Conservation (phyloP, 2,797 vertebrate genomes). For the Apodemus agrarius region DNA sequence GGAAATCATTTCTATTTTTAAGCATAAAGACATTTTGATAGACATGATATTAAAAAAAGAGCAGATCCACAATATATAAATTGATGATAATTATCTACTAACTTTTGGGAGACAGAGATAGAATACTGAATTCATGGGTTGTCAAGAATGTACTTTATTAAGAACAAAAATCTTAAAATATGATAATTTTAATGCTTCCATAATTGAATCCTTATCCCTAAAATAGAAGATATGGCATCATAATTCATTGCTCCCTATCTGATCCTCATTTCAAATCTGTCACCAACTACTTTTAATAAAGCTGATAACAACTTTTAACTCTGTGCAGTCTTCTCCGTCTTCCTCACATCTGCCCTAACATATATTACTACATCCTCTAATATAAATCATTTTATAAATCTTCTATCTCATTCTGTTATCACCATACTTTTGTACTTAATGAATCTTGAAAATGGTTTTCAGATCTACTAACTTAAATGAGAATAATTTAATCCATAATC, state of each 20-base stretch:
- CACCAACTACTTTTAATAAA: constrained; percentile 3
- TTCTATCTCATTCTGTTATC: neutral
- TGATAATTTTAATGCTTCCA: neutral
- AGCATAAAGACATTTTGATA: constrained; percentile 32
- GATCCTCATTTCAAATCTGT: neutral
- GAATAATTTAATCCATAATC: neutral
- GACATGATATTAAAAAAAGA: neutral
- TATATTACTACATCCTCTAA: neutral
- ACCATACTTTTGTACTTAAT: neutral
- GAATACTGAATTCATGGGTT: neutral
- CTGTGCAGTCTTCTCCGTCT: neutral
- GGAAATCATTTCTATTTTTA: constrained; percentile 45
- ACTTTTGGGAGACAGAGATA: neutral
- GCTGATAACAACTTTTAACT: neutral
- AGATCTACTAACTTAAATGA: constrained; percentile 32
- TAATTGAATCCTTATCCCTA: neutral
- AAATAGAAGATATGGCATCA: neutral
- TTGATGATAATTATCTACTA: constrained; percentile 33
- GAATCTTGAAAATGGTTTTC: neutral
- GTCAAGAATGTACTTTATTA: constrained; percentile 5
- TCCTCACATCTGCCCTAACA: neutral
- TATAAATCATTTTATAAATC: neutral
- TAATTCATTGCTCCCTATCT: neutral
- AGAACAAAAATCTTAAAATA: constrained; percentile 11
- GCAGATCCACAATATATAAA: neutral